Conservation (phyloP, 2,797 vertebrate genomes). For the Sebastiscus albofasciatus region DNA sequence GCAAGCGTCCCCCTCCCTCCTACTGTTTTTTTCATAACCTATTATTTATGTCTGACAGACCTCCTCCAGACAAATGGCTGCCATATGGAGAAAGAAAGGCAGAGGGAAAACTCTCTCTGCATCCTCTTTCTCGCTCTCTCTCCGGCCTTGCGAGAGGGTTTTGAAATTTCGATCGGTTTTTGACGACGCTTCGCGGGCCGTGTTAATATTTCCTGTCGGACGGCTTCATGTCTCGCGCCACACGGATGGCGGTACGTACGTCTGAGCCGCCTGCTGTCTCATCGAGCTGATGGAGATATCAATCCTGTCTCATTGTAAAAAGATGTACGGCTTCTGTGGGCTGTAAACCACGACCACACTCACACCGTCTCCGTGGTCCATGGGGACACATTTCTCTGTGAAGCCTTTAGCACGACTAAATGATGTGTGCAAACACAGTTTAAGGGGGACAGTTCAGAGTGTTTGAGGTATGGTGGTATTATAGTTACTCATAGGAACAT, state of each 20-base stretch:
- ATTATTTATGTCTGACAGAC: slow-evolving; percentile 86
- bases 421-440: not conserved
- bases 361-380: slow-evolving; percentile 17
- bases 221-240: not conserved
- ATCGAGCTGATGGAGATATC: slow-evolving; percentile 44
- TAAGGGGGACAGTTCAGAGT: not conserved
- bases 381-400: slow-evolving; percentile 37
- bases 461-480: not conserved
- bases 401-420: slow-evolving; percentile 1
- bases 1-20: slow-evolving; percentile 70
- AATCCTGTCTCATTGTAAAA: slow-evolving; percentile 51
- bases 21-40: slow-evolving; percentile 83
- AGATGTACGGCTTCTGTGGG: slow-evolving; percentile 49
- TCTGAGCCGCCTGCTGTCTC: slow-evolving; percentile 23
- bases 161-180: slow-evolving; percentile 40
- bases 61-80: slow-evolving; percentile 87
- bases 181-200: not conserved
- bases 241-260: not conserved
- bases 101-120: slow-evolving; percentile 47
- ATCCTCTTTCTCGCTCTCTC: slow-evolving; percentile 31
- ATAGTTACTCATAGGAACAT: not conserved
- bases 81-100: slow-evolving; percentile 83
- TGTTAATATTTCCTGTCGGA: slow-evolving; percentile 26
- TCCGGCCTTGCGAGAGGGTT: slow-evolving; percentile 22
- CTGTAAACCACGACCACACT: slow-evolving; percentile 41